Evolutionary conservation across 2,888 invertebrate species (phyloP), one percentile per base, ranked within the genome.

Genomic region (Melipona bicolor): DNA sequence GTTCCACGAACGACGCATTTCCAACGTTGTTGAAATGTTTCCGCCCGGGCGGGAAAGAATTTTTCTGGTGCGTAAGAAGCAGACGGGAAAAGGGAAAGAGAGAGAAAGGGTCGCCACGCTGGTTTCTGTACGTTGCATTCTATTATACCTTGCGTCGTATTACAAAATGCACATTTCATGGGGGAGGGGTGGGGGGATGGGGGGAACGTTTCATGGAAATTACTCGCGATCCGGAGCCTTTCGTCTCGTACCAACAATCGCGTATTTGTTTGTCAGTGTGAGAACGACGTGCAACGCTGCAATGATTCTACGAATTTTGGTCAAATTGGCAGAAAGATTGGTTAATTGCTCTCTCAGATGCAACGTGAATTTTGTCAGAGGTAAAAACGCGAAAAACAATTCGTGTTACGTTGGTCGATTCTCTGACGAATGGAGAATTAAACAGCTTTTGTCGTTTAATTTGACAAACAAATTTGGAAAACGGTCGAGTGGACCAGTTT

Each of bases 1-100:
- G 84, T 73, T 65, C 74, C 65, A 43, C 68, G 78, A 72, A 50
- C 52, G 81, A 73, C 78, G 84, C 81, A 78, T 78, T 78, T 84
- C 76, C 75, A 59, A 72, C 78, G 72, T 76, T 32, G 81, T 73
- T 78, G 75, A 77, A 84, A 84, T 79, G 78, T 76, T 43, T 43
- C 43, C 64, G 54, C n/a, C 61, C 43, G 49, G 52, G 78, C 69
- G 61, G 78, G 70, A 81, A 79, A 84, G 85, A 81, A 85, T 84
- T 84, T 83, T 72, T 77, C 70, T 61, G 43, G 43, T 62, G 43
- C 50, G 32, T n/a, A 36, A 43, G 65, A n/a, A n/a, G 6, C 24
- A 36, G 74, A 32, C 32, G n/a, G 68, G 9, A 9, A 52, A 32
- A 52, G 17, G 1, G 50, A 74, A 15, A 50, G 50, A 50, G n/a